These are phyloP conservation scores for Pseudomugil tenellus DNA, from an alignment of 2,797 vertebrate species.

Conservation along the genomic window DNA sequence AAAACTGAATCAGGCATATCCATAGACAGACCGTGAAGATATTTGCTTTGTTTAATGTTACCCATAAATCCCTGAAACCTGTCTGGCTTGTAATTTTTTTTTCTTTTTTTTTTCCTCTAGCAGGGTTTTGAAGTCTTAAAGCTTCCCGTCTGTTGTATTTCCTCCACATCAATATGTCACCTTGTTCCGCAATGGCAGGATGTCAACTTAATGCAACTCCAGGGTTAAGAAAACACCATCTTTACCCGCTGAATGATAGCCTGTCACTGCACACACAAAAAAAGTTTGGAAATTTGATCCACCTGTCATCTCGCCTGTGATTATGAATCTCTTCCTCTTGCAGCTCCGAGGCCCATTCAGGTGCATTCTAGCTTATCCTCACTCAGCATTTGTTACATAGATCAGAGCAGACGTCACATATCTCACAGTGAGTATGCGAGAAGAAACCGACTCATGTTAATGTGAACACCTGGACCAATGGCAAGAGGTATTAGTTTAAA, in stretches of 20 bases:
- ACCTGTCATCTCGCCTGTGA: conserved; percentile 77
- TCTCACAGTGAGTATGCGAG: conserved; percentile 32
- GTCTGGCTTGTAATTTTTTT: conserved; percentile 62
- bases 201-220: conserved; percentile 79
- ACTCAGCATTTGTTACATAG: conserved; percentile 70
- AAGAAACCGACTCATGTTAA: conserved; percentile 68
- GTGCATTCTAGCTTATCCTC: conserved; percentile 70
- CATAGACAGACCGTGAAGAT: conserved; percentile 64
- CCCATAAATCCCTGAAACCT: conserved; percentile 59
- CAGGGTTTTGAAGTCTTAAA: conserved; percentile 68
- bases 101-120: neutral
- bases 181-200: conserved; percentile 75
- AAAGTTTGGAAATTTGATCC: conserved; percentile 84
- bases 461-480: conserved; percentile 64
- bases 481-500: conserved; percentile 27
- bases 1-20: conserved; percentile 42
- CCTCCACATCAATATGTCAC: conserved; percentile 80
- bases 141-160: conserved; percentile 76
- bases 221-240: conserved; percentile 83
- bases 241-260: conserved; percentile 72
- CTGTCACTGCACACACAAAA: conserved; percentile 74
- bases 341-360: conserved; percentile 66
- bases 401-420: conserved; percentile 71
- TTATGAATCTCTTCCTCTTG: conserved; percentile 81
- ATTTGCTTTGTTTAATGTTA: conserved; percentile 71